These are phyloP conservation scores for Aptenodytes forsteri DNA, from an alignment of 2,113 vertebrate genomes.

Conservation along the genomic window DNA sequence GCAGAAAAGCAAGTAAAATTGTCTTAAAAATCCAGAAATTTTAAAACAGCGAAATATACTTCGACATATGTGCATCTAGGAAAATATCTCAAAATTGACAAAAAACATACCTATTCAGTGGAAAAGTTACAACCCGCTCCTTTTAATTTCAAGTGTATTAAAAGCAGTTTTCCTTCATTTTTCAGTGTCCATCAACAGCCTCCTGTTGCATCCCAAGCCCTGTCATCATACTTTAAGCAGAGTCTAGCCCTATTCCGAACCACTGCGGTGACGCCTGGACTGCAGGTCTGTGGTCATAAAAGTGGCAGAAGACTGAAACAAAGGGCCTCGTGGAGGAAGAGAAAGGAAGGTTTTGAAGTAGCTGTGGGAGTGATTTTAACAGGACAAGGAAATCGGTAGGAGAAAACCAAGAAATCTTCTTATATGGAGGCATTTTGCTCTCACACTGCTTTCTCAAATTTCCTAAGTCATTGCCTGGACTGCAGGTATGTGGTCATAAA, in stretches of 20 bases:
- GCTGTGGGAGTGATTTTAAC: too few relatives aligned
- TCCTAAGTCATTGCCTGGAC: background rate
- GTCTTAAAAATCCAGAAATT: background rate
- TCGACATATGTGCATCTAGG: background rate
- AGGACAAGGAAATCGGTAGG: accelerated
- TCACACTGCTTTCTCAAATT: background rate
- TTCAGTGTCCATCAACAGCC: background rate
- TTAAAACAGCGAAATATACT: background rate
- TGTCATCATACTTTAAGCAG: background rate
- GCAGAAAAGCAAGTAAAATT: background rate
- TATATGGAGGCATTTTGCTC: background rate
- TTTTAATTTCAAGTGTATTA: background rate
- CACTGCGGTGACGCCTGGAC: background rate
- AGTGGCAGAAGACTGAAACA: background rate
- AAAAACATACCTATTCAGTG: background rate
- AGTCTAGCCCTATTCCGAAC: background rate
- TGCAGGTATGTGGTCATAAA: background rate
- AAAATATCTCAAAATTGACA: background rate
- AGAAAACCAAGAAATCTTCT: background rate
- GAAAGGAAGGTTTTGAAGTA: background rate
- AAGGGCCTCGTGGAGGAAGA: background rate
- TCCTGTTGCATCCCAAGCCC: background rate
- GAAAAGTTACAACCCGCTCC: background rate
- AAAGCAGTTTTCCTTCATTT: background rate
- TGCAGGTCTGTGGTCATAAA: background rate